Base-by-base conservation (phyloP, 2,888 invertebrate species). In the Anodontia alba region DNA sequence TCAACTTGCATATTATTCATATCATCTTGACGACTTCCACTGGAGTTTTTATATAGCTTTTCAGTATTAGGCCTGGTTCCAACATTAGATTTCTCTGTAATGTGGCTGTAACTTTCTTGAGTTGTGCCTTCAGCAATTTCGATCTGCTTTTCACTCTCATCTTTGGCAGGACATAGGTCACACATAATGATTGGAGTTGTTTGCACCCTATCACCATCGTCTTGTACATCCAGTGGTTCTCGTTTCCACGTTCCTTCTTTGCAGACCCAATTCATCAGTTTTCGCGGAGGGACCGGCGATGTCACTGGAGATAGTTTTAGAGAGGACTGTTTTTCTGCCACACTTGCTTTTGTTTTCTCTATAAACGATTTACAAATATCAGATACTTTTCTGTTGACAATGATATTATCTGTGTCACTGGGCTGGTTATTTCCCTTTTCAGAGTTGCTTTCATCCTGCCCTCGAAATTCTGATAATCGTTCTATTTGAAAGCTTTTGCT, bases 321-420 rank as follows among this genome's bases (percentile, higher is more conserved):
- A 2, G 43, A 20, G 15, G 43, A 51, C 23, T 77, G 68, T 3
- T 80, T 57, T 42, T 57, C 54, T 23, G 31, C 42, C 7, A 71
- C 33, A 12, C 72, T 72, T 15, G 80, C 26, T 51, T 74, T 67
- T 7, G 86, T 80, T 73, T 89, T 89, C n/a, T 79, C 73, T 31
- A 87, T 78, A 43, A 89, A 89, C 29, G 84, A 81, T 67, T 76
- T 75, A 73, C 89, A 87, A 67, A 89, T 89, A 76, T 89, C 87
- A 0, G 87, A 87, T 17, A 89, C 89, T 36, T 73, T 86, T 51
- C 79, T 83, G 33, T 67, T 70, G 1, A 71, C 42, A 10, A 38
- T 46, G 5, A 26, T 29, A 33, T 31, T 20, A 7, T 76, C 66
- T 29, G 33, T 38, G 7, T 80, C 75, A 10, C 49, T 49, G 2